Conservation (phyloP, 2,113 vertebrate species). For the Cercopithecus mona region DNA sequence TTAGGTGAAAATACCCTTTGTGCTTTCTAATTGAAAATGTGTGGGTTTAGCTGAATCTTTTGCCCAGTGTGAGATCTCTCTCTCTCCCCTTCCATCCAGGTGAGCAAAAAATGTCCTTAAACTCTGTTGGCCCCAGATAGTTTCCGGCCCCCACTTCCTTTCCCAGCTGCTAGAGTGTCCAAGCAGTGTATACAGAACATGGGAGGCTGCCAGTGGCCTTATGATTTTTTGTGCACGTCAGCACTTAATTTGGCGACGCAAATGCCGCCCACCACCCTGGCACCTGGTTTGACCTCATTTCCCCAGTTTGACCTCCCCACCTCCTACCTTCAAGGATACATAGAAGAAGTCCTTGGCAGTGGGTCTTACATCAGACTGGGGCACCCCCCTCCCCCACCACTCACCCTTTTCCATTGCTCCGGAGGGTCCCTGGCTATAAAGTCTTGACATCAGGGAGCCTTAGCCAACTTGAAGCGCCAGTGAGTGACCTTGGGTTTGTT, state of each 20-base stretch:
- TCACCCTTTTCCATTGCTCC: rapidly evolving
- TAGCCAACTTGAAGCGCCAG: neutral
- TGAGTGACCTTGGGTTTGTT: neutral
- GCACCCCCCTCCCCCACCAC: rapidly evolving
- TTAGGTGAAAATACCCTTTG: neutral
- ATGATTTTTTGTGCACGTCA: neutral
- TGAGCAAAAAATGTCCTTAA: neutral
- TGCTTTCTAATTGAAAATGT: neutral
- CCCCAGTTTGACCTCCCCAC: neutral
- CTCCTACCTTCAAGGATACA: neutral
- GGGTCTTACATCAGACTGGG: neutral
- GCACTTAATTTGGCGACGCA: neutral
- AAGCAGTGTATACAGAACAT: neutral
- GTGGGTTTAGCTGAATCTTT: neutral
- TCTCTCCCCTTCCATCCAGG: neutral
- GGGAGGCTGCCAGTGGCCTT: neutral
- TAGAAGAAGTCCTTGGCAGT: neutral
- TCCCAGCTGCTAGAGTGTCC: neutral
- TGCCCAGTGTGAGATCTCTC: too few species aligned
- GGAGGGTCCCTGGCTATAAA: rapidly evolving
- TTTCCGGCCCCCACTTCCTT: neutral
- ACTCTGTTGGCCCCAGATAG: neutral
- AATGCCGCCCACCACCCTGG: neutral
- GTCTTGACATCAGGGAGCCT: neutral
- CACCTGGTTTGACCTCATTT: neutral